A percentile compares a stretch with the other conserved stretches of the same genome.
Evolutionary conservation across 2,888 invertebrate genomes (phyloP).

Genomic region (Drosophila affinis): DNA sequence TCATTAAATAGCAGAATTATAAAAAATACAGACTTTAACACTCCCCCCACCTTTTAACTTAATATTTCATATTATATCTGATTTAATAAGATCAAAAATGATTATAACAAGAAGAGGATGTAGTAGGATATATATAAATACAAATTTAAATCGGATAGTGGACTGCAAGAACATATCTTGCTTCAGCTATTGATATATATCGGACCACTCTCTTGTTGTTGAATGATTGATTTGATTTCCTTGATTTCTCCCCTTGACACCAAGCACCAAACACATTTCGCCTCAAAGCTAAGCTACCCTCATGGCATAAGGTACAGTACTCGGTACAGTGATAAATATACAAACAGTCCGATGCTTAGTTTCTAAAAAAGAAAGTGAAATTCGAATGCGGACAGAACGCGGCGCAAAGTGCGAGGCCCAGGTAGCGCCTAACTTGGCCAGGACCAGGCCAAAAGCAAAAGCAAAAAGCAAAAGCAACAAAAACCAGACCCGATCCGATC

Average conservation of each 20-base stretch:
- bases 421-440: constrained; percentile 69
- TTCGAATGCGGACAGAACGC: constrained; percentile 68
- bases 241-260: background rate
- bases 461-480: constrained; percentile 16
- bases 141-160: too few species aligned
- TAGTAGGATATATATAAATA: background rate
- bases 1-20: too few species aligned
- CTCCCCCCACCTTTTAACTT: too few species aligned
- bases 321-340: constrained; percentile 23
- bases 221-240: background rate
- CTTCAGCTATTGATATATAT: background rate
- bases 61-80: too few species aligned
- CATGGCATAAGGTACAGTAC: background rate
- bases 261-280: background rate
- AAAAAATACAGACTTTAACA: too few species aligned
- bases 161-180: background rate
- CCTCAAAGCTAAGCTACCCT: constrained; percentile 16
- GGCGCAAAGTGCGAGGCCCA: constrained; percentile 73
- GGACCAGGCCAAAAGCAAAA: constrained; percentile 60
- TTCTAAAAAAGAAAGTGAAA: constrained; percentile 78
- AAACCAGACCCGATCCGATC: background rate
- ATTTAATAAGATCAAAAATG: too few species aligned
- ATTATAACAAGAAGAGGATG: too few species aligned
- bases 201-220: background rate
- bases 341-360: constrained; percentile 54